Conservation (phyloP, 2,888 invertebrate species). For the Trissoscelio sp. region DNA sequence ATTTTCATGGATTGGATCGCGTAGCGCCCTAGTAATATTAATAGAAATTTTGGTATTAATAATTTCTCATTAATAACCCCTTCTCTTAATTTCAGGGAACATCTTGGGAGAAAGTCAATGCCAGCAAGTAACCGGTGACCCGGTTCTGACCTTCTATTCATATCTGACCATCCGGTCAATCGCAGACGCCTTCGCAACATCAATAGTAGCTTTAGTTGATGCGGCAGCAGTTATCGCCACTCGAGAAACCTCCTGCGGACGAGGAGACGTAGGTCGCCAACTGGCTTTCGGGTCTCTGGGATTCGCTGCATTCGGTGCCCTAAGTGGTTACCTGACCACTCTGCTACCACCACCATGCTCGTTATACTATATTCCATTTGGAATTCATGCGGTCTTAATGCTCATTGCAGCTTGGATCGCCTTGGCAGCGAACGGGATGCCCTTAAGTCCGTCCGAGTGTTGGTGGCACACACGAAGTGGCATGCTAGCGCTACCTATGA, state of each 20-base stretch:
- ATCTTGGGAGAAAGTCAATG: constrained; percentile 89
- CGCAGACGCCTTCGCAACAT: constrained; percentile 91
- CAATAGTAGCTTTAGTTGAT: constrained; percentile 88
- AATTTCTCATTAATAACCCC: no score
- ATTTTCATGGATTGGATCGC: no score
- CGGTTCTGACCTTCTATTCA: constrained; percentile 88
- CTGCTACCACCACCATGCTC: constrained; percentile 73
- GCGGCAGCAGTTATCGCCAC: constrained; percentile 93
- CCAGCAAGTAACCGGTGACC: constrained; percentile 86
- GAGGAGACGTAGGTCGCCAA: constrained; percentile 92
- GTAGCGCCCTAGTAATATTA: no score
- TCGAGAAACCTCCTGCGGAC: constrained; percentile 90
- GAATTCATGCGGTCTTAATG: constrained; percentile 85
- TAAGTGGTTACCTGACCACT: constrained; percentile 82
- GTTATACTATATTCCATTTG: constrained; percentile 85
- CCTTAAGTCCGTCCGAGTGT: constrained; percentile 92
- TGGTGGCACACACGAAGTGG: constrained; percentile 94
- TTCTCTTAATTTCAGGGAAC: constrained; percentile 84
- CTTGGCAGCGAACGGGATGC: constrained; percentile 86
- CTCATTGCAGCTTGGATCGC: constrained; percentile 83
- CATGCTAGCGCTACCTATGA: constrained; percentile 91
- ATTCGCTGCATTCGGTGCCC: constrained; percentile 88
- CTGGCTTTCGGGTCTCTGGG: constrained; percentile 90
- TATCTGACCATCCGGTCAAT: constrained; percentile 89
- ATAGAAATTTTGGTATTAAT: no score